Conservation (phyloP, 2,113 vertebrate species). For the Campylomormyrus tamandua region DNA sequence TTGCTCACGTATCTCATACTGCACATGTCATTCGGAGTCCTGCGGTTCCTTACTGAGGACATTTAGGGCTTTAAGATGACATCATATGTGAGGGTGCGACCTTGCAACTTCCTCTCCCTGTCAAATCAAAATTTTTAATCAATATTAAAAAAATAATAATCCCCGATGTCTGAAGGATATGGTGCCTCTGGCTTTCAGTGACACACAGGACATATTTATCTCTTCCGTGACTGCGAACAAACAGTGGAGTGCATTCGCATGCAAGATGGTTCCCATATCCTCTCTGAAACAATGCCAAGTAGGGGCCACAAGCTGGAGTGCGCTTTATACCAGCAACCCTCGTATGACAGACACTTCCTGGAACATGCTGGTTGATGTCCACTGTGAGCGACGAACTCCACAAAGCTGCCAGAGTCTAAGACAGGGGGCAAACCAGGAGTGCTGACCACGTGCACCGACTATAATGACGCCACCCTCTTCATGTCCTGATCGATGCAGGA, state of each 20-base stretch:
- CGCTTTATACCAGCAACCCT: not conserved
- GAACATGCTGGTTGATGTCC: not conserved
- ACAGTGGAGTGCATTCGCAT: not conserved
- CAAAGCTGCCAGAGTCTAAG: not conserved
- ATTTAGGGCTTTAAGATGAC: not conserved
- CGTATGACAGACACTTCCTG: not conserved
- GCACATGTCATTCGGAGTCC: not conserved
- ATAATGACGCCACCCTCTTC: not conserved
- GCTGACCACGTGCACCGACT: not conserved
- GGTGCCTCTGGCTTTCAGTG: not conserved
- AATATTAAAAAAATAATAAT: not conserved
- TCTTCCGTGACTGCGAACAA: not conserved
- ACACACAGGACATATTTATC: not conserved
- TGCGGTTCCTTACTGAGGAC: not conserved
- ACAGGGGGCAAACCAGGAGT: not conserved
- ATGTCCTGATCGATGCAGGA: not conserved
- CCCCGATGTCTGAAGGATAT: not conserved
- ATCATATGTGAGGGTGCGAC: not conserved
- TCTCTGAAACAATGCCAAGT: not conserved
- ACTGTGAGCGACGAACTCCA: not conserved
- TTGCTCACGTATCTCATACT: not conserved
- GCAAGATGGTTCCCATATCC: not conserved
- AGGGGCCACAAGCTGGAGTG: not conserved
- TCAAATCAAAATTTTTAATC: not conserved
- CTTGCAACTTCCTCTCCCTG: not conserved